Conservation (phyloP, 2,888 invertebrate genomes). For the Amphipoea lucens region DNA sequence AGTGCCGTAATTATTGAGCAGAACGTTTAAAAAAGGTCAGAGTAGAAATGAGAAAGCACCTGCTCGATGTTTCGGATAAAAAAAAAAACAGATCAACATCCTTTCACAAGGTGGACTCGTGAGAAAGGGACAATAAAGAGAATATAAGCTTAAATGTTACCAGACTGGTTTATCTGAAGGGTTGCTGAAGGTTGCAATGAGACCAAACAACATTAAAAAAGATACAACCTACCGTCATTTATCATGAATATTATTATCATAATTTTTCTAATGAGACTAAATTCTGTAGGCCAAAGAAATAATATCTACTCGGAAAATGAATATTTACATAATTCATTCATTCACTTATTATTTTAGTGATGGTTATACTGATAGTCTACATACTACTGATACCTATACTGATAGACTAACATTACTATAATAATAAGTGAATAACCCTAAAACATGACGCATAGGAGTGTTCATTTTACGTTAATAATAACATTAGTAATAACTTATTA, state of each 20-base stretch:
- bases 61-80: conserved; percentile 42
- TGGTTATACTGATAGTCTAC: no score
- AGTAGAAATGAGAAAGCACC: conserved; percentile 45
- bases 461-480: conserved; percentile 27
- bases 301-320: neutral
- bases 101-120: conserved; percentile 43
- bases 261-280: neutral
- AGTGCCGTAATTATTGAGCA: conserved; percentile 31
- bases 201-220: neutral
- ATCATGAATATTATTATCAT: neutral
- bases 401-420: neutral
- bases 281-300: neutral
- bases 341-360: no score
- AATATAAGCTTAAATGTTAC: conserved; percentile 1
- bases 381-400: no score
- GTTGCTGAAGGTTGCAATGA: neutral
- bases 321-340: neutral
- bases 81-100: conserved; percentile 42
- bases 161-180: conserved; percentile 7
- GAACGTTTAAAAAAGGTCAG: conserved; percentile 39
- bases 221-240: no score
- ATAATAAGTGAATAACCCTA: neutral
- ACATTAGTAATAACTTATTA: conserved; percentile 18
- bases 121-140: conserved; percentile 30
- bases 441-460: neutral